phyloP scores from a whole-genome alignment of 2,888 invertebrate species.

The Dorcus parallelipipedus region DNA sequence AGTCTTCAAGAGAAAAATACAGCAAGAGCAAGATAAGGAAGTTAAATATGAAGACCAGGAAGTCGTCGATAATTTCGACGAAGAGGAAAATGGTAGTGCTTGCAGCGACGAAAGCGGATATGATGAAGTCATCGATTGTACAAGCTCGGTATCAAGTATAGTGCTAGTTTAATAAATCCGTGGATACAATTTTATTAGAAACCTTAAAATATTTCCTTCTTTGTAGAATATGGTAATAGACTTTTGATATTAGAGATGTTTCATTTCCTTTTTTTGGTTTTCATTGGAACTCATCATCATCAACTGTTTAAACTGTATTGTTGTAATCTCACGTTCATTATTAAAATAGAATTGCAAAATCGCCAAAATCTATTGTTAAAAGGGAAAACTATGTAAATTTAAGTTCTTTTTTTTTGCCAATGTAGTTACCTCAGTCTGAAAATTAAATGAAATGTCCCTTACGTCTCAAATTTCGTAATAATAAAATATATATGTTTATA shows the following conservation, averaged over 20 bases:
- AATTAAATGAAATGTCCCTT: neutral
- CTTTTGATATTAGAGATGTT: neutral
- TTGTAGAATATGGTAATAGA: neutral
- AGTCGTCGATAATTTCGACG: conserved; percentile 43
- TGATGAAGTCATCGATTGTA: conserved; percentile 67
- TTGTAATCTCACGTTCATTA: no score
- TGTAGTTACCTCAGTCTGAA: no score
- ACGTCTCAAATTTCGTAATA: conserved; percentile 3
- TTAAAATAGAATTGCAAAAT: no score
- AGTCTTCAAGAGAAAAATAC: conserved; percentile 45
- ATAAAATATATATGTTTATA: conserved; percentile 10
- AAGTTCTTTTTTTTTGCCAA: no score
- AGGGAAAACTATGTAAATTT: no score
- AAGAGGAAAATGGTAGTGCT: conserved; percentile 65
- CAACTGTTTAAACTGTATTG: no score
- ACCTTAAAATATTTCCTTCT: no score
- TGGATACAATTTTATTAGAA: neutral
- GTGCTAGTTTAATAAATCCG: conserved; percentile 39
- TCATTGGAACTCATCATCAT: no score
- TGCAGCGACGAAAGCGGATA: conserved; percentile 91
- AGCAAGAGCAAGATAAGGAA: conserved; percentile 23
- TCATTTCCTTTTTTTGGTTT: no score
- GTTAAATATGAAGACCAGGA: conserved; percentile 52
- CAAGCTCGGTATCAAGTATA: conserved; percentile 43
- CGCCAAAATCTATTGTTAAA: no score